Conservation (phyloP, 2,888 invertebrate species). For the Drosophila testacea region DNA sequence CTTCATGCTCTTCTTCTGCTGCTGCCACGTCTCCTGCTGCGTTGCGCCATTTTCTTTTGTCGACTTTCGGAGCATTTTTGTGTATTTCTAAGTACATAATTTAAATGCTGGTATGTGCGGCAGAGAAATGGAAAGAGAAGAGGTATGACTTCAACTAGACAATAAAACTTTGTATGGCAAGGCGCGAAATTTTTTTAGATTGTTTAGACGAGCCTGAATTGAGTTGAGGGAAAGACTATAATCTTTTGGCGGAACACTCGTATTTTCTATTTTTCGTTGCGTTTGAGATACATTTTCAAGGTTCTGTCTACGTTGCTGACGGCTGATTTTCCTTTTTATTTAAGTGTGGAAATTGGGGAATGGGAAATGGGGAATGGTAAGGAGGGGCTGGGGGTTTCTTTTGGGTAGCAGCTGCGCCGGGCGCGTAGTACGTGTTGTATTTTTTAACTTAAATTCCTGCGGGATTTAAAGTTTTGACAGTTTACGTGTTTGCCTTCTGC, state of each 20-base stretch:
- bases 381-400: constrained; percentile 7
- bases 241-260: constrained; percentile 52
- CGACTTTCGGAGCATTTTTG: constrained; percentile 74
- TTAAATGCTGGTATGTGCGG: constrained; percentile 73
- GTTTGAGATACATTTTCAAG: constrained; percentile 74
- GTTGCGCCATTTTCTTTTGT: constrained; percentile 74
- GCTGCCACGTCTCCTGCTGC: constrained; percentile 64
- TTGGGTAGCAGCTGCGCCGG: constrained; percentile 65
- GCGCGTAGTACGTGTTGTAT: constrained; percentile 76
- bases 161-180: constrained; percentile 77
- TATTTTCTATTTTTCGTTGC: constrained; percentile 49
- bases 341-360: constrained; percentile 15
- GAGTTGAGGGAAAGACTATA: constrained; percentile 8
- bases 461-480: constrained; percentile 83
- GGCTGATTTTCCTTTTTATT: constrained; percentile 47
- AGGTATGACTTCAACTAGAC: constrained; percentile 56
- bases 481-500: constrained; percentile 80
- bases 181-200: constrained; percentile 72
- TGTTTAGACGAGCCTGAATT: constrained; percentile 60
- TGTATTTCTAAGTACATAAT: constrained; percentile 83
- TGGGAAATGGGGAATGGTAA: background rate
- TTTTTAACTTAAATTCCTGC: constrained; percentile 82
- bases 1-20: constrained; percentile 11
- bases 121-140: background rate
- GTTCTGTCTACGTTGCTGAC: constrained; percentile 57